phyloP scores from a whole-genome alignment of 1,140 invertebrate genomes.

The Marisa cornuarietis region DNA sequence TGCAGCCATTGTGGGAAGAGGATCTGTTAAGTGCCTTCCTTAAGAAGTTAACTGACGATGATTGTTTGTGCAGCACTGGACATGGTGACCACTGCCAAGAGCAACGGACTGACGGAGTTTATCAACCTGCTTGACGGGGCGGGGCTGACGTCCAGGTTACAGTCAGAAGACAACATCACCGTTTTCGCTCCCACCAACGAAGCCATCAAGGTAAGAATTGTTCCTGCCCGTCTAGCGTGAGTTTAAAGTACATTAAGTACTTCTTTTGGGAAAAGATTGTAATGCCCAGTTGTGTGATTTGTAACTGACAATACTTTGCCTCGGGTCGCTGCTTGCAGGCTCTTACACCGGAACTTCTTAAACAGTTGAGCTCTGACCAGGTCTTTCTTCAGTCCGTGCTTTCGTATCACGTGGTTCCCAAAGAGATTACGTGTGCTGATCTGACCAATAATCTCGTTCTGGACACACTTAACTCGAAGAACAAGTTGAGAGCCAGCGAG shows the following conservation, averaged over 20 bases:
- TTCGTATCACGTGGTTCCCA: slow-evolving; percentile 70
- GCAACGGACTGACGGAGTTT: slow-evolving; percentile 55
- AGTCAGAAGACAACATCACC: slow-evolving; percentile 67
- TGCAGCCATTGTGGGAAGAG: too few species aligned
- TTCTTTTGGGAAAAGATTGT: too few species aligned
- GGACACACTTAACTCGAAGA: slow-evolving; percentile 34
- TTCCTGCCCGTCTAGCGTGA: neutral
- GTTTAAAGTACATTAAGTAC: too few species aligned
- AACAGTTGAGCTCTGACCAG: slow-evolving; percentile 56
- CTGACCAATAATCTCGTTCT: slow-evolving; percentile 66
- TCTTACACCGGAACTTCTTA: slow-evolving; percentile 35
- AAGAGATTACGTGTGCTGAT: slow-evolving; percentile 67
- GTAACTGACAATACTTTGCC: too few species aligned
- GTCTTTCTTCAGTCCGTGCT: slow-evolving; percentile 70
- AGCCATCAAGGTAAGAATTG: slow-evolving; percentile 61
- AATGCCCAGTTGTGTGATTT: too few species aligned
- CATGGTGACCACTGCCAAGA: slow-evolving; percentile 39
- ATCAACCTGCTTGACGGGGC: slow-evolving; percentile 63
- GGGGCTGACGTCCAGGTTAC: slow-evolving; percentile 63
- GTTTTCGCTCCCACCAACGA: slow-evolving; percentile 70
- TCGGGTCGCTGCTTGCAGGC: neutral
- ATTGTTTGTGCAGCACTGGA: slow-evolving; percentile 31
- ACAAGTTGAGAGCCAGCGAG: slow-evolving; percentile 41
- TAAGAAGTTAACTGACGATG: too few species aligned
- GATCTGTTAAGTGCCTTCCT: too few species aligned